Conservation (phyloP, 2,113 vertebrate species). For the Ailuropoda melanoleuca region DNA sequence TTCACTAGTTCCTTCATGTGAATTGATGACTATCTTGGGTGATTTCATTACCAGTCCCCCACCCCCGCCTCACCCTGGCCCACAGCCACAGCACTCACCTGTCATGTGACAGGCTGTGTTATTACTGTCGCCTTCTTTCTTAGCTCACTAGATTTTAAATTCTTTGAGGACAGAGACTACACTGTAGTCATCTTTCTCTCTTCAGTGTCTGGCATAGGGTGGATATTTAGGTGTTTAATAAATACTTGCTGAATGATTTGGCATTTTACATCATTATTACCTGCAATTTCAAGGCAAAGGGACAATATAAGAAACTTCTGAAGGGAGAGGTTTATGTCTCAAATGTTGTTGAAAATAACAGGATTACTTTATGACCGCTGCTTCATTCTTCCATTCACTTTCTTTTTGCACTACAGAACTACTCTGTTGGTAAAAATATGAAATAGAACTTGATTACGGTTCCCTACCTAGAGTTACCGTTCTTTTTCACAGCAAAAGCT, state of each 20-base stretch:
- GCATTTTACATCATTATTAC: neutral
- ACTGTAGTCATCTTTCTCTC: neutral
- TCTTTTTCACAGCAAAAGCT: neutral
- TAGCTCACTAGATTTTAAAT: neutral
- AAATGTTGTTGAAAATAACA: neutral
- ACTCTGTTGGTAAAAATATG: neutral
- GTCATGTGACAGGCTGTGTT: neutral
- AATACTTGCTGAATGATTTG: neutral
- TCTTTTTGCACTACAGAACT: neutral
- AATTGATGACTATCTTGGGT: neutral
- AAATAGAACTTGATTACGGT: neutral
- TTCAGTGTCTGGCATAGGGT: neutral
- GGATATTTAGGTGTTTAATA: neutral
- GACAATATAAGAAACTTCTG: neutral
- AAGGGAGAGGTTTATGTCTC: neutral
- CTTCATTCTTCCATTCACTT: neutral
- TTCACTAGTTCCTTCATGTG: neutral
- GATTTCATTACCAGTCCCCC: neutral
- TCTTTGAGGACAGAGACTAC: neutral
- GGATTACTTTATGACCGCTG: neutral
- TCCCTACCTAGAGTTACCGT: neutral
- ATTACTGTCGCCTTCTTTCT: neutral
- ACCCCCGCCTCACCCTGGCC: fast-evolving
- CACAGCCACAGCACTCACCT: neutral
- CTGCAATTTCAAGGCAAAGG: neutral